Base-by-base conservation (phyloP, 1,140 invertebrate genomes). In the Rhopalosiphum padi region DNA sequence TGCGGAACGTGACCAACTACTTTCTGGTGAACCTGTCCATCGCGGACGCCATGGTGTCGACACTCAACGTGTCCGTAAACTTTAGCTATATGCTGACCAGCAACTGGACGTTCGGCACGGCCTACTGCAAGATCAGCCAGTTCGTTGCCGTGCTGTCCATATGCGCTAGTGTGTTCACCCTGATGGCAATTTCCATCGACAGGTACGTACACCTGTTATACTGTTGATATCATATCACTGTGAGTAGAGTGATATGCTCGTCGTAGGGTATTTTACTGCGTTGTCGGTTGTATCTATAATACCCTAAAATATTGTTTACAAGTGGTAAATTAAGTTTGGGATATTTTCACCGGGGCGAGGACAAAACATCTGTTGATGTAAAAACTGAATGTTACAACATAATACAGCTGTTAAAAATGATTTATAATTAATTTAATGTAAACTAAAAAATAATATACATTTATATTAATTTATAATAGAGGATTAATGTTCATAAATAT, bases 181-280 rank as follows among this genome's bases (percentile, higher is more conserved):
- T 99, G 82, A 98, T 99, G 97, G 98, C 98, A 93, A 99, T 99
- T 94, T 98, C 98, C 92, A 97, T 99, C 93, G 99, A 99, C 95
- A 97, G 99, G 99, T 99, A 95, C 97, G 97, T 60, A 18, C n/a
- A 18, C n/a, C 60, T 15, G 55, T 11, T 60, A 30, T 15, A 4
- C 48, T 21, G 15, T 51, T 51, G 15, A 68, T 5, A 15, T n/a
- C 1, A 77, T 15, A 68, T 77, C n/a, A 22, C 60, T 21, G 18
- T 1, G 48, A 51, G 18, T 21, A 11, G 48, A 51, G 18, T 51
- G 48, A 51, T 51, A 18, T 51, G 60, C 60, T 77, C 15, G 15
- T 77, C n/a, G 15, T 6, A n/a, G 18, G 30, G 30, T 15, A 35
- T 11, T 41, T 43, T 25, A 21, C 0, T 23, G 9, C 21, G 41